Percentiles rank a stretch among this genome's conserved stretches.
Conservation (phyloP, 64 coral and sea anemone species). For the Actinia tenebrosa region DNA sequence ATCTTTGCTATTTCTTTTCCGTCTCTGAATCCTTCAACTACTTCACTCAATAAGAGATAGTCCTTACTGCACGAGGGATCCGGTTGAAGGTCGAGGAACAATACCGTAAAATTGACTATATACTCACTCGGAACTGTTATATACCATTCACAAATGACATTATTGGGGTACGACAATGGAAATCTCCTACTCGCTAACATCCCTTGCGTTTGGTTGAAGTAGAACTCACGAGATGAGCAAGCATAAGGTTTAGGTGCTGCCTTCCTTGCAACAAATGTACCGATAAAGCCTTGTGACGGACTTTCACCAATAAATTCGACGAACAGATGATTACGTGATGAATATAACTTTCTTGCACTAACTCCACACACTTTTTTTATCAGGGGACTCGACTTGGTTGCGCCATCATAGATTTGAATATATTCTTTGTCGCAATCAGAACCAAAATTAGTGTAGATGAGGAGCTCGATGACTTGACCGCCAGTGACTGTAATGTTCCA, state of each 20-base stretch:
- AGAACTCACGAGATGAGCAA: background rate
- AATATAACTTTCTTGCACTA: background rate
- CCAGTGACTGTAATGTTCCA: background rate
- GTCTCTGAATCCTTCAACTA: background rate
- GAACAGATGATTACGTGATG: background rate
- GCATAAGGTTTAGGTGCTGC: background rate
- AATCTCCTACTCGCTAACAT: background rate
- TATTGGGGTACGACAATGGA: background rate
- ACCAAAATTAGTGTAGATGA: background rate
- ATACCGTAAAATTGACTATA: background rate
- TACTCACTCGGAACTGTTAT: background rate
- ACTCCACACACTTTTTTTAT: background rate
- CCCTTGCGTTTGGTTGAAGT: background rate
- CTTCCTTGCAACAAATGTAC: slow-evolving; percentile 1
- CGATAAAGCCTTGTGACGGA: background rate
- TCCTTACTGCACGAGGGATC: background rate
- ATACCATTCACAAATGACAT: background rate
- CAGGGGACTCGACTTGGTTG: background rate
- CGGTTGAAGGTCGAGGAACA: background rate
- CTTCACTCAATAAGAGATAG: background rate
- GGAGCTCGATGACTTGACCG: background rate
- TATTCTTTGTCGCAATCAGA: background rate
- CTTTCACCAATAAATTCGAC: background rate
- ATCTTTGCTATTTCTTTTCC: background rate
- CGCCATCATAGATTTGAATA: background rate